Conservation (phyloP, 2,797 vertebrate genomes). For the Falco rusticolus region DNA sequence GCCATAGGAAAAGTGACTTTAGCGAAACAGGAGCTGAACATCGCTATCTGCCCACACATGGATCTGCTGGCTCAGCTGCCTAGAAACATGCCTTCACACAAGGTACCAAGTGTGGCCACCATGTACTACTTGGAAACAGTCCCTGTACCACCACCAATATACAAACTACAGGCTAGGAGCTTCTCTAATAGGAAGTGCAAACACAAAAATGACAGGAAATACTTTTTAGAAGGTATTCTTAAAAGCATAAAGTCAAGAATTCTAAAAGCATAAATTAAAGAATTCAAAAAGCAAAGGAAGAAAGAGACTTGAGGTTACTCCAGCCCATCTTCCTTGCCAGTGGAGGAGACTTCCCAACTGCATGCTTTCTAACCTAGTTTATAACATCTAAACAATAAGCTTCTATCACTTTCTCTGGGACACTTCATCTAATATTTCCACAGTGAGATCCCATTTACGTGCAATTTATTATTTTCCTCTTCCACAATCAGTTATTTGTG, state of each 20-base stretch:
- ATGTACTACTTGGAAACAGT: neutral
- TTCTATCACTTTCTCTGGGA: neutral
- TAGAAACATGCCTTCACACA: neutral
- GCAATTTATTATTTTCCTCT: neutral
- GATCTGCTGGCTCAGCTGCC: neutral
- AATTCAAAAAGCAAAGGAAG: neutral
- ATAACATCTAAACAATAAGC: neutral
- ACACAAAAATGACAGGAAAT: neutral
- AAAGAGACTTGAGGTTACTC: neutral
- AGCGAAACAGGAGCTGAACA: neutral
- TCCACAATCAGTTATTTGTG: neutral
- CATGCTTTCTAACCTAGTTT: neutral
- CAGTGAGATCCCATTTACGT: neutral
- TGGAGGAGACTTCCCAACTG: neutral
- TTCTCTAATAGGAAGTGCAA: neutral
- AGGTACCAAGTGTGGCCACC: neutral
- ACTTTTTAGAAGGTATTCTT: neutral
- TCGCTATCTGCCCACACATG: neutral
- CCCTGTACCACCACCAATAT: too few species aligned
- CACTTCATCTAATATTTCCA: neutral
- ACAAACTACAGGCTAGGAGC: neutral
- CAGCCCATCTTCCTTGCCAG: neutral
- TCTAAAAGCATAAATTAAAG: neutral
- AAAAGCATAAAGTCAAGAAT: neutral
- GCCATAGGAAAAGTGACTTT: neutral